Percentiles rank a stretch among this genome's conserved stretches.
Conservation (phyloP, 2,113 vertebrate species). For the Arvicanthis niloticus region DNA sequence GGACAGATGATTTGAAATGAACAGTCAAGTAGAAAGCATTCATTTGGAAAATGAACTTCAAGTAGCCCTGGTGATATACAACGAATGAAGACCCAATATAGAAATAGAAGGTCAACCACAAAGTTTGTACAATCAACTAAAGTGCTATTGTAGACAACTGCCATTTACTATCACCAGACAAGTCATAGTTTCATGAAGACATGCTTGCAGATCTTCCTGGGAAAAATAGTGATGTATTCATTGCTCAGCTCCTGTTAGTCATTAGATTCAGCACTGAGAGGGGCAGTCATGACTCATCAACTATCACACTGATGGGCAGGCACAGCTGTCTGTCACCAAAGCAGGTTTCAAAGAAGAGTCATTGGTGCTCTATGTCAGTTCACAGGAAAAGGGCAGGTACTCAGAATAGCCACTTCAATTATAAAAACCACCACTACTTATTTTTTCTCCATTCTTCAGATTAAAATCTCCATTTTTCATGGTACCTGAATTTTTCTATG, state of each 20-base stretch:
- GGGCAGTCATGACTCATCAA: fast-evolving
- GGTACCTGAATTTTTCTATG: background rate
- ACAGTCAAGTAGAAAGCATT: background rate
- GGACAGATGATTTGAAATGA: background rate
- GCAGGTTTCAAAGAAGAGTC: background rate
- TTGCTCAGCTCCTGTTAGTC: background rate
- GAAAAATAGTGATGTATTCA: fast-evolving
- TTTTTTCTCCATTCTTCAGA: background rate
- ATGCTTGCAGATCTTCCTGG: fast-evolving
- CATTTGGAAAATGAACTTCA: background rate
- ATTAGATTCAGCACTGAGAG: background rate
- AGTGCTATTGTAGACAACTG: too few species aligned
- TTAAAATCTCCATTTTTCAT: background rate
- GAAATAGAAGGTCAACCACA: background rate
- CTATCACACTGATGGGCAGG: fast-evolving
- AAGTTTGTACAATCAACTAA: background rate
- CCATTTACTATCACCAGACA: background rate
- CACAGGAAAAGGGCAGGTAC: background rate
- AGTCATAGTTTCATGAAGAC: background rate
- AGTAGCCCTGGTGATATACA: background rate
- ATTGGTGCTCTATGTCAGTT: too few species aligned
- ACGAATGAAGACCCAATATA: background rate
- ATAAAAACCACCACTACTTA: background rate
- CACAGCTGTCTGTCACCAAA: background rate
- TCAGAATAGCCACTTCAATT: background rate